Evolutionary conservation across 2,888 invertebrate species (phyloP).

Genomic region (Acleris cristana): DNA sequence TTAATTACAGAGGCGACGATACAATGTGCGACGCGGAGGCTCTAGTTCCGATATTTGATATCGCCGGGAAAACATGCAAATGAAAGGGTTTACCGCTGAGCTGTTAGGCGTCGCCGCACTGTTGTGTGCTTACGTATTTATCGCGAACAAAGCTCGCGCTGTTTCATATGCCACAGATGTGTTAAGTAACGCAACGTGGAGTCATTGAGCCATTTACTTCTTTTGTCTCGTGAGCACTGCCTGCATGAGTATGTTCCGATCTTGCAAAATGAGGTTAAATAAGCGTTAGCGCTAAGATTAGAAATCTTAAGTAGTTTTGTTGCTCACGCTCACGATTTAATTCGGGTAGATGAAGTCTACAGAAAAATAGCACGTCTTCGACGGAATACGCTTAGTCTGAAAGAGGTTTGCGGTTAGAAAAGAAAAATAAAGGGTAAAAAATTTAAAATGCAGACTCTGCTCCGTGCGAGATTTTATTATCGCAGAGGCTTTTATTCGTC

Average conservation of each 20-base stretch:
- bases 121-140: conserved; percentile 11
- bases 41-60: conserved; percentile 66
- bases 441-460: conserved; percentile 28
- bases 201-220: conserved; percentile 21
- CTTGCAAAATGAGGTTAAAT: conserved; percentile 33
- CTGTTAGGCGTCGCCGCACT: conserved; percentile 34
- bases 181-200: conserved; percentile 27
- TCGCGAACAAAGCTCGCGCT: conserved; percentile 14
- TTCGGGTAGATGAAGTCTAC: conserved; percentile 6
- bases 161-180: conserved; percentile 24
- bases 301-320: conserved; percentile 14
- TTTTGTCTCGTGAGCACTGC: conserved; percentile 19
- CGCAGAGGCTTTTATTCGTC: conserved; percentile 61
- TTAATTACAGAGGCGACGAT: conserved; percentile 61
- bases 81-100: conserved; percentile 63
- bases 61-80: conserved; percentile 73
- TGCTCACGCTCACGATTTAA: conserved; percentile 7
- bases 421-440: conserved; percentile 12
- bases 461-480: conserved; percentile 33
- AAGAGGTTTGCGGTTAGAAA: conserved; percentile 19
- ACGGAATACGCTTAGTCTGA: conserved; percentile 17
- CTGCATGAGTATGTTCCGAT: conserved; percentile 7
- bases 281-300: conserved; percentile 20
- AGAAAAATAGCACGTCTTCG: conserved; percentile 8
- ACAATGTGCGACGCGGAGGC: conserved; percentile 52